Evolutionary conservation across 2,888 invertebrate genomes (phyloP), one percentile per base, ranked within the genome.

Genomic region (Xestia rhomboidea): DNA sequence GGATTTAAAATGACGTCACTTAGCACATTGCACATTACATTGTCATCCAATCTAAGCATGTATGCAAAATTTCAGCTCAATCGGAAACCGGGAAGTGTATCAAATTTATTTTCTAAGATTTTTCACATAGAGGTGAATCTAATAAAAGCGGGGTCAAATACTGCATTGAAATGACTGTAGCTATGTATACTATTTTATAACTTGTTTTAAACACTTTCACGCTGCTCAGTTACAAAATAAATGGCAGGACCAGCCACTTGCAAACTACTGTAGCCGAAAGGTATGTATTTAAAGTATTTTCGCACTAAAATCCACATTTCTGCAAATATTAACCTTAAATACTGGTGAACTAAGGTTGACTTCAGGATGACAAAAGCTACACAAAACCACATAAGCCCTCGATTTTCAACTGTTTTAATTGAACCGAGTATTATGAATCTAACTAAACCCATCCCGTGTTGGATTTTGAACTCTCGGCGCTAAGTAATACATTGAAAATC

Each of bases 191-290:
- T 10, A 21, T n/a, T 49, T 41, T 38, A 8, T n/a, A 54, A 54
- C 4, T 15, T 27, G 0, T 34, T 77, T 8, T 64, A 1, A n/a
- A 93, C 11, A 49, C 34, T 89, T 96, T 93, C 93, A 96, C 94
- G 92, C 94, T 97, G 90, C 96, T 86, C 89, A 96, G 96, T 93
- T 96, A 87, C 93, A 94, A 94, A 95, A 95, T 88, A 96, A 96
- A 90, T 96, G 96, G 96, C 96, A 96, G 93, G 94, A 94, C 80
- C 94, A 95, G 70, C 95, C 96, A 44, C 92, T 93, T 76, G 93
- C 93, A 91, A 91, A 94, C 93, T 93, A 95, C 97, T 93, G 97
- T 95, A 94, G 95, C 76, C 88, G 91, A 93, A 89, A 97, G 95
- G 96, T 96, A 91, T 87, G 94, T 88, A 70, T 24, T 10, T 30